Conservation (phyloP, 37 sponge, comb jelly and placozoan genomes). For the Bolinopsis microptera region DNA sequence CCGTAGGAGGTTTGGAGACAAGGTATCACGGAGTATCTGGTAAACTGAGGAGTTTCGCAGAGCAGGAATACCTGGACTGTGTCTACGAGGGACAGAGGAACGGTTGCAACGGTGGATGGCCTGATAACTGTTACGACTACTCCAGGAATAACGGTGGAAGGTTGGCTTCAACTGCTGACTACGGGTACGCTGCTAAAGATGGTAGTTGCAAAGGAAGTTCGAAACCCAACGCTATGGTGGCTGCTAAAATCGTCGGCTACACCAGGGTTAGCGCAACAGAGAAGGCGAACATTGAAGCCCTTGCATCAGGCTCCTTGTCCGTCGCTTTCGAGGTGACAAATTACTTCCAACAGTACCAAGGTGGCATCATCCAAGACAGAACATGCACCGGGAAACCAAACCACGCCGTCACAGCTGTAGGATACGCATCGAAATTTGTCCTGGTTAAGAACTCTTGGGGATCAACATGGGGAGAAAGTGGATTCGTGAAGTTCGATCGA, state of each 20-base stretch:
- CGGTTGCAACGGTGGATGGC: conserved; percentile 21
- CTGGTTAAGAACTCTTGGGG: conserved; percentile 37
- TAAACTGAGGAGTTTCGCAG: conserved; percentile 1
- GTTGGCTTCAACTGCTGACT: background rate
- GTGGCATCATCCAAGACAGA: background rate
- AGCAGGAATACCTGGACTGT: conserved; percentile 37
- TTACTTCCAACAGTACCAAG: background rate
- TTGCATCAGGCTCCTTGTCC: background rate
- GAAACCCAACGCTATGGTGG: background rate
- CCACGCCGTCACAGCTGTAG: background rate
- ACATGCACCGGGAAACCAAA: background rate
- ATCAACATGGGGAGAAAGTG: background rate
- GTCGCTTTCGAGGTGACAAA: background rate
- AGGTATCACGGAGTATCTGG: background rate
- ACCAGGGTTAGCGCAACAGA: background rate
- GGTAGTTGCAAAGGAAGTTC: background rate
- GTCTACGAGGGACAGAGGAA: background rate
- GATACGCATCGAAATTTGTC: background rate
- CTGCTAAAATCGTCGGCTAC: background rate
- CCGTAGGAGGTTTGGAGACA: conserved; percentile 33
- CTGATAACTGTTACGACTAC: background rate
- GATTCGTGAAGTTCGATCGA: conserved; percentile 18
- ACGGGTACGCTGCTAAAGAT: background rate
- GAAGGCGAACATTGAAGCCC: background rate
- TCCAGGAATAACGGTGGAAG: background rate